These are phyloP conservation scores for Tricholaema leucomelas DNA, from an alignment of 2,113 vertebrate species.

Conservation along the genomic window DNA sequence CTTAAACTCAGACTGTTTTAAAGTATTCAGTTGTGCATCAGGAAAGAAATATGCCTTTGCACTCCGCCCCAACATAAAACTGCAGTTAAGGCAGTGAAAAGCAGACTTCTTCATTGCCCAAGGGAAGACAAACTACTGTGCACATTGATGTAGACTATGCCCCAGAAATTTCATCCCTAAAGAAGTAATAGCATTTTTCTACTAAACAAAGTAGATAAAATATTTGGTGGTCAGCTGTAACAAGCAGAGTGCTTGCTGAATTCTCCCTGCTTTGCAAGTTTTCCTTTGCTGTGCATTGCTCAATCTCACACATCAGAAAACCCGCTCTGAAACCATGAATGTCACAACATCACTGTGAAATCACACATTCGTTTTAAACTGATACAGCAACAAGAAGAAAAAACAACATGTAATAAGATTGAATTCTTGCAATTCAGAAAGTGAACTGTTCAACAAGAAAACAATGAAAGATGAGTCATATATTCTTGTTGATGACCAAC, in stretches of 20 bases:
- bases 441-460: neutral
- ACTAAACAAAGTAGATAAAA: neutral
- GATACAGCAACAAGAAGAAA: neutral
- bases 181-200: neutral
- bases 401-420: neutral
- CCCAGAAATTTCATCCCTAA: neutral
- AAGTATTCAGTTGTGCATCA: neutral
- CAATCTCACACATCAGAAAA: neutral
- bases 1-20: neutral
- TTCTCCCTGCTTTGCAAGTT: neutral
- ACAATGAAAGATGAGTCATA: neutral
- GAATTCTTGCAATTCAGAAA: neutral
- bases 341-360: neutral
- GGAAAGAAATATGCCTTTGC: neutral
- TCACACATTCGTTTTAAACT: neutral
- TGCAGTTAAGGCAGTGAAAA: neutral
- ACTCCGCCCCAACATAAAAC: neutral
- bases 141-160: neutral
- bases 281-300: neutral
- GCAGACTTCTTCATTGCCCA: neutral
- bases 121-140: neutral
- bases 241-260: neutral
- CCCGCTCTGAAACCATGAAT: neutral
- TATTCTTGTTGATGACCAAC: neutral
- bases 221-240: neutral